phyloP scores from a whole-genome alignment of 2,888 invertebrate genomes.

The Neoitamus cyanurus region DNA sequence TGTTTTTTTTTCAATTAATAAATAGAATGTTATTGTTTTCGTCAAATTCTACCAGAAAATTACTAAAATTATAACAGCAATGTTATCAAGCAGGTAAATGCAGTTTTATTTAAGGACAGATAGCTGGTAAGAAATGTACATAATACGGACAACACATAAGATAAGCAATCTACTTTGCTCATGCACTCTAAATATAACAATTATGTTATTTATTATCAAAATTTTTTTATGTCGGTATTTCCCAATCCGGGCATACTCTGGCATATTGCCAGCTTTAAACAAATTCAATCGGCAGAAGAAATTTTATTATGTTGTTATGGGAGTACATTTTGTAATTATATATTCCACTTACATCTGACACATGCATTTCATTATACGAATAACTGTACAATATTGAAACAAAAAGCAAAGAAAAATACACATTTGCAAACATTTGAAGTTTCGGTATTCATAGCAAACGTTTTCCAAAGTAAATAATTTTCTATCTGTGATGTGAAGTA shows the following conservation, averaged over 20 bases:
- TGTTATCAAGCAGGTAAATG: background rate
- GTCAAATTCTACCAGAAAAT: too few species aligned
- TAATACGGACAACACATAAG: background rate
- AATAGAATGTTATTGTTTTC: too few species aligned
- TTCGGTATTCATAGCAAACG: background rate
- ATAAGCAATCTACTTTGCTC: background rate
- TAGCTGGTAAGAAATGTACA: background rate
- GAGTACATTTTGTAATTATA: background rate
- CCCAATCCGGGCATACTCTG: background rate
- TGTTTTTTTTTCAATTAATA: too few species aligned
- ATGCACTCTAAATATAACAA: background rate
- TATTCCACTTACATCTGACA: background rate
- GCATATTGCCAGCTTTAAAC: background rate
- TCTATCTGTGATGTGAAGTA: constrained; percentile 32
- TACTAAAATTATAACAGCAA: too few species aligned
- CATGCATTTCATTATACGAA: background rate
- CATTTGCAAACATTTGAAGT: background rate
- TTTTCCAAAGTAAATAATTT: constrained; percentile 30
- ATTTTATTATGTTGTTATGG: background rate
- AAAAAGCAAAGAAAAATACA: background rate
- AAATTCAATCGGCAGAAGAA: background rate
- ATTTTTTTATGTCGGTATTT: background rate
- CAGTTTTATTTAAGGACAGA: background rate
- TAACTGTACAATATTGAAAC: background rate
- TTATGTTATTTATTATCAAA: background rate